Evolutionary conservation across 2,797 vertebrate species (phyloP).

Genomic region (Poeciliopsis infans): DNA sequence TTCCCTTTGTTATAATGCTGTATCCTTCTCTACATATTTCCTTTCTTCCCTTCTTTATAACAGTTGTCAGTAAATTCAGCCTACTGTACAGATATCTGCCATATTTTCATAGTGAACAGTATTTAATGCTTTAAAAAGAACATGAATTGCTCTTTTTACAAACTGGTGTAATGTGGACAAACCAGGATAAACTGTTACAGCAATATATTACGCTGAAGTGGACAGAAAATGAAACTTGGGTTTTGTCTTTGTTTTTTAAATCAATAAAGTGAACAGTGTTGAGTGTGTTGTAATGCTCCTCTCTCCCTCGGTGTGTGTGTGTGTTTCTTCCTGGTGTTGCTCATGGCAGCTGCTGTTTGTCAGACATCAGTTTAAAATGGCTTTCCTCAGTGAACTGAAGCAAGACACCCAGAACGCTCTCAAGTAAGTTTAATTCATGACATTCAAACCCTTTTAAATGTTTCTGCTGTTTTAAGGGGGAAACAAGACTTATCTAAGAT

Average conservation of each 20-base stretch:
- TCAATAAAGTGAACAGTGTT: not conserved
- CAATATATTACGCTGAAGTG: not conserved
- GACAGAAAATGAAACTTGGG: not conserved
- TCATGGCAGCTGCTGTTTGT: constrained; percentile 92
- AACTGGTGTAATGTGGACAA: not conserved
- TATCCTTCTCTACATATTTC: not conserved
- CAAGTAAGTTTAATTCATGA: constrained; percentile 84
- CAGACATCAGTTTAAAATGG: constrained; percentile 98
- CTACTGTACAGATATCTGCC: not conserved
- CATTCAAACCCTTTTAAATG: not conserved
- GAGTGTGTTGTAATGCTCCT: not conserved
- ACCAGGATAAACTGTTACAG: not conserved
- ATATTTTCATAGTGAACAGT: not conserved
- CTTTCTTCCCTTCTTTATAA: not conserved
- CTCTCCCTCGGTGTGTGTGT: not conserved
- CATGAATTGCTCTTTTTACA: not conserved
- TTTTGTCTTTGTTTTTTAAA: not conserved
- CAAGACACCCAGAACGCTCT: constrained; percentile 97
- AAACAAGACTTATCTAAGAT: not conserved
- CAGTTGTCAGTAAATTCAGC: not conserved
- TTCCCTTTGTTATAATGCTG: not conserved
- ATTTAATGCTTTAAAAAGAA: not conserved
- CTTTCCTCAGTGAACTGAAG: constrained; percentile 97
- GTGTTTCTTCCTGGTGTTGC: not conserved
- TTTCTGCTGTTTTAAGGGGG: not conserved